Conservation (phyloP, 2,797 vertebrate genomes). For the Adelosebastes latens region DNA sequence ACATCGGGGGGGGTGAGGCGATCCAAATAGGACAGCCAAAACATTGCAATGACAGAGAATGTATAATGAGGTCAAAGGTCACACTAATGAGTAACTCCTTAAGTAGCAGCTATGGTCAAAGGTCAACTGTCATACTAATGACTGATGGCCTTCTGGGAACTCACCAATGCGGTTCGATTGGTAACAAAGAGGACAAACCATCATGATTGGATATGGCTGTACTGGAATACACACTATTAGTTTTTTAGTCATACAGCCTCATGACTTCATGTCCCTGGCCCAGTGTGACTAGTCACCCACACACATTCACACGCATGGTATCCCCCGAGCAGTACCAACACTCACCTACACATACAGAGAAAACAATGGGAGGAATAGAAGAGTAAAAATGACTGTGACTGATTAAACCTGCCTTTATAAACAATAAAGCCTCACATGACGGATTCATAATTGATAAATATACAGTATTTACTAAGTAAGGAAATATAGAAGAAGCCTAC, state of each 20-base stretch:
- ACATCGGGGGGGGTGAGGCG: neutral
- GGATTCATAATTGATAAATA: neutral
- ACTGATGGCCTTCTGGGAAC: conserved; percentile 10
- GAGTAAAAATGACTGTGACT: neutral
- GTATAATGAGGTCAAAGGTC: conserved; percentile 55
- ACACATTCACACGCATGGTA: neutral
- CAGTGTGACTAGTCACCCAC: neutral
- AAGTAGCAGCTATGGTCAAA: conserved; percentile 17
- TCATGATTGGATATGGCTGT: neutral
- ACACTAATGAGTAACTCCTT: conserved; percentile 24
- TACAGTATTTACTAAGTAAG: neutral
- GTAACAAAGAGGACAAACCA: neutral
- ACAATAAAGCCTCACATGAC: neutral
- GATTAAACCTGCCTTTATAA: neutral
- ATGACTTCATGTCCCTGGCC: conserved; percentile 8
- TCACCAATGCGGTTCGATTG: neutral
- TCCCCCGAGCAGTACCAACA: neutral
- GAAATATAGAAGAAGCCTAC: neutral
- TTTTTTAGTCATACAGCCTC: conserved; percentile 5
- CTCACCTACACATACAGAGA: neutral
- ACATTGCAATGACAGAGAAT: conserved; percentile 3
- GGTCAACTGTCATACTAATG: conserved; percentile 23
- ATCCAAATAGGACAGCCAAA: neutral
- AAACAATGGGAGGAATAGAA: neutral
- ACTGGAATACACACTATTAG: neutral